Conservation (phyloP, 2,888 invertebrate genomes). For the Exocentrus adspersus region DNA sequence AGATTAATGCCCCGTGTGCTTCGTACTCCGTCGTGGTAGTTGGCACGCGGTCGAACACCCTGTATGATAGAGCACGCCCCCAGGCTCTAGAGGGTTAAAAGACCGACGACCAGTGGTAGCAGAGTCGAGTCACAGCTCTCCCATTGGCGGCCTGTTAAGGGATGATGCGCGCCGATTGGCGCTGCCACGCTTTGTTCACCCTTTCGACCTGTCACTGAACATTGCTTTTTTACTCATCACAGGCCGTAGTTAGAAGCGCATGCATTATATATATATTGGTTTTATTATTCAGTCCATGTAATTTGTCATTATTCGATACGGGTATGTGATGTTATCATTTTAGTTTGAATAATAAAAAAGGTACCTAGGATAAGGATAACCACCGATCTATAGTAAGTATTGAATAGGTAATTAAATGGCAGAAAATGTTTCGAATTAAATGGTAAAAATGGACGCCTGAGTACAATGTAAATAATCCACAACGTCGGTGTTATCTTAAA, state of each 20-base stretch:
- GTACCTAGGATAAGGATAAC: too few species aligned
- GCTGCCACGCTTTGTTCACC: slow-evolving; percentile 53
- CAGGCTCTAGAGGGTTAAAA: slow-evolving; percentile 54
- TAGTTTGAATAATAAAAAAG: not conserved
- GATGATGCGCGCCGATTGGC: slow-evolving; percentile 50
- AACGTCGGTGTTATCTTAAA: too few species aligned
- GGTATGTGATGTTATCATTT: not conserved
- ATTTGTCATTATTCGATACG: slow-evolving; percentile 37
- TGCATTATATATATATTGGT: slow-evolving; percentile 40
- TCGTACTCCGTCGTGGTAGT: too few species aligned
- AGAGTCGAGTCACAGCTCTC: slow-evolving; percentile 40
- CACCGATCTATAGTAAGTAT: too few species aligned
- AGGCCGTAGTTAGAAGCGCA: slow-evolving; percentile 28
- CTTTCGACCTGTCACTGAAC: slow-evolving; percentile 57
- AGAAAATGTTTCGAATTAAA: too few species aligned
- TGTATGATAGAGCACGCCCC: slow-evolving; percentile 49
- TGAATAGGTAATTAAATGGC: too few species aligned
- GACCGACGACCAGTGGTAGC: slow-evolving; percentile 55
- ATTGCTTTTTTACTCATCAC: slow-evolving; percentile 40
- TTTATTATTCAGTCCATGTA: slow-evolving; percentile 37
- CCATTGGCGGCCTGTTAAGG: slow-evolving; percentile 47
- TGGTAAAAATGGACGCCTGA: too few species aligned
- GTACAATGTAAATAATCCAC: too few species aligned
- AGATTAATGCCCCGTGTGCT: slow-evolving; percentile 17
- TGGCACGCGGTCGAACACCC: slow-evolving; percentile 31